Conservation (phyloP, 2,888 invertebrate genomes). For the Cerceris rybyensis region DNA sequence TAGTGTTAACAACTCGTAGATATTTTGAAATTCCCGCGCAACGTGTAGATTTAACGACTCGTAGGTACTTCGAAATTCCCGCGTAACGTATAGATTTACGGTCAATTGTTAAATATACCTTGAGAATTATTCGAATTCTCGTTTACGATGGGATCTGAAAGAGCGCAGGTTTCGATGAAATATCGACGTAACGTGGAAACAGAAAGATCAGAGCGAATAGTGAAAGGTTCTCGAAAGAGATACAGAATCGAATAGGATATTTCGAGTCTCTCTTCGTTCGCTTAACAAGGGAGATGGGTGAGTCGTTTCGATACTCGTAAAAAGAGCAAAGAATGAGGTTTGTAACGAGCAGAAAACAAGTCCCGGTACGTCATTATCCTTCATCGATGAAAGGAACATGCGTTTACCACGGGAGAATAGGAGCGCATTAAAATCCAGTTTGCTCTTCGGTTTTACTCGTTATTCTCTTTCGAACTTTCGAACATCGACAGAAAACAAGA, state of each 20-base stretch:
- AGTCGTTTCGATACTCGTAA: background rate
- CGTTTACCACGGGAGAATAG: constrained; percentile 16
- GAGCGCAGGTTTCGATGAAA: too few species aligned
- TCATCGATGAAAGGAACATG: constrained; percentile 18
- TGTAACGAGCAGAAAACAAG: background rate
- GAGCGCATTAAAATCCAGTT: constrained; percentile 8
- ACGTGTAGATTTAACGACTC: too few species aligned
- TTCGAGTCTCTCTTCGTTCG: background rate
- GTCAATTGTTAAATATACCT: too few species aligned
- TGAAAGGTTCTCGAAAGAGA: background rate
- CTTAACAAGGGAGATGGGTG: background rate
- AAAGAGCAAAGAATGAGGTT: background rate
- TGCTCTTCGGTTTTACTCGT: constrained; percentile 1
- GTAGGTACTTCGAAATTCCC: too few species aligned
- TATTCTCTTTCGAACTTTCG: background rate
- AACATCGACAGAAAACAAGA: background rate
- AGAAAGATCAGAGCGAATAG: background rate
- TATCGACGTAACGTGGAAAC: too few species aligned
- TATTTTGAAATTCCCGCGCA: too few species aligned
- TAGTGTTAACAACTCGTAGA: background rate
- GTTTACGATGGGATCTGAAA: too few species aligned
- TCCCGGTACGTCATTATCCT: constrained; percentile 22
- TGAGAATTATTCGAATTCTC: too few species aligned
- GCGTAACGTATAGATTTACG: too few species aligned
- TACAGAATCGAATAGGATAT: too few species aligned